These are phyloP conservation scores for Patiria miniata DNA, from an alignment of 35 echinoderm and acorn worm species.

Conservation along the genomic window DNA sequence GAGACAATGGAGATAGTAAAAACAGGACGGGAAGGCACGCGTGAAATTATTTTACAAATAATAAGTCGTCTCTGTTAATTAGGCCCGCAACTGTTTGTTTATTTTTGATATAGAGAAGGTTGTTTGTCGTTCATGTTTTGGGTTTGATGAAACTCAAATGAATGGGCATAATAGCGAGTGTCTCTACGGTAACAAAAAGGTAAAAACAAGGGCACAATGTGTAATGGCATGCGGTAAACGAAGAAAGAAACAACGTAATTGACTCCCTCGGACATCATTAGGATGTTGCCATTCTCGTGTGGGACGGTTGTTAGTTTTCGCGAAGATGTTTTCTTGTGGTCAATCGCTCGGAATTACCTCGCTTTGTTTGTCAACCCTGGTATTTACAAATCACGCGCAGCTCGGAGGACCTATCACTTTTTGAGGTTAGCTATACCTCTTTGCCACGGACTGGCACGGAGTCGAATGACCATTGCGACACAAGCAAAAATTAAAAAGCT, in stretches of 20 bases:
- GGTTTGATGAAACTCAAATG: neutral
- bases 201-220: constrained; percentile 21
- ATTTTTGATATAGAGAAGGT: neutral
- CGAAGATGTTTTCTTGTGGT: constrained; percentile 8
- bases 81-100: neutral
- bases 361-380: too few relatives aligned
- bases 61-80: neutral
- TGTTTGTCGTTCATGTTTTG: neutral
- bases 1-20: neutral
- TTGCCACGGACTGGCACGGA: too few relatives aligned
- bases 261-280: neutral
- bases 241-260: constrained; percentile 5
- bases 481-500: too few relatives aligned
- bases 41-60: neutral
- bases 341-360: neutral
- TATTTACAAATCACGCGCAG: too few relatives aligned
- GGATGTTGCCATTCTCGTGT: neutral
- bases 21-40: constrained; percentile 11
- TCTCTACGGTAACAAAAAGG: neutral
- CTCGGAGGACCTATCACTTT: too few relatives aligned
- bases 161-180: neutral
- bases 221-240: constrained; percentile 27
- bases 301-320: neutral
- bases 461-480: too few relatives aligned
- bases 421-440: too few relatives aligned